A percentile compares a stretch with the other conserved stretches of the same genome.
Conservation (phyloP, 1,140 invertebrate species). For the Campoletis sonorensis region DNA sequence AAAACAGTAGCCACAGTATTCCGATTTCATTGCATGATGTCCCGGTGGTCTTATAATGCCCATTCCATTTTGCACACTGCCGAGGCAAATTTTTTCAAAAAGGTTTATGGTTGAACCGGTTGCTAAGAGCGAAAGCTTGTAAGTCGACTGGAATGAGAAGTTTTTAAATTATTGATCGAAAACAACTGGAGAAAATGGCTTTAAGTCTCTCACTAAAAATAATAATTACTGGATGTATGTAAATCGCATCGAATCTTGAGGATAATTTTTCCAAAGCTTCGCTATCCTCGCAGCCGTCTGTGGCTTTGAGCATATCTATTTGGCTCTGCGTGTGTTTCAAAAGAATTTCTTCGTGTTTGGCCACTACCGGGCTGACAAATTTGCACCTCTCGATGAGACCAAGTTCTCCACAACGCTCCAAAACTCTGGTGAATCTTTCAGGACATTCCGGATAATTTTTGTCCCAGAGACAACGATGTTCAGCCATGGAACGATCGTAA, state of each 20-base stretch:
- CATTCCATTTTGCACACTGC: slow-evolving; percentile 90
- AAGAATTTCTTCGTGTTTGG: slow-evolving; percentile 85
- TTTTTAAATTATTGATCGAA: not conserved
- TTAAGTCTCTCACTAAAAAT: not conserved
- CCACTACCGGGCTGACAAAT: slow-evolving; percentile 78
- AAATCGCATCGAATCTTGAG: slow-evolving; percentile 90
- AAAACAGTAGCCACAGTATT: slow-evolving; percentile 96
- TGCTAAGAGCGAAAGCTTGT: slow-evolving; percentile 85
- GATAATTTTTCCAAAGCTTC: slow-evolving; percentile 84
- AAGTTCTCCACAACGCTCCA: slow-evolving; percentile 86
- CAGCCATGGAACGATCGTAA: slow-evolving; percentile 86
- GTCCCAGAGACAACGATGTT: slow-evolving; percentile 91
- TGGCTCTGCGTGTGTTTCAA: slow-evolving; percentile 81
- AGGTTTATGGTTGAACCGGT: slow-evolving; percentile 89
- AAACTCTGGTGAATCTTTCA: slow-evolving; percentile 82
- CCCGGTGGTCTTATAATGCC: slow-evolving; percentile 93
- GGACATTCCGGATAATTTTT: slow-evolving; percentile 89
- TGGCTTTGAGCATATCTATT: slow-evolving; percentile 82
- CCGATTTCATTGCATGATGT: slow-evolving; percentile 95
- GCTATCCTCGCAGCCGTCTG: slow-evolving; percentile 78
- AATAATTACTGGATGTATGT: slow-evolving; percentile 89
- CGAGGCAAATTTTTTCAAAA: slow-evolving; percentile 83
- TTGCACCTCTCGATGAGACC: slow-evolving; percentile 84
- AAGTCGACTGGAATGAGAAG: slow-evolving; percentile 84
- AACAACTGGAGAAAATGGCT: not conserved